Evolutionary conservation across 1,140 invertebrate genomes (phyloP).

Genomic region (Saccostrea cuccullata): DNA sequence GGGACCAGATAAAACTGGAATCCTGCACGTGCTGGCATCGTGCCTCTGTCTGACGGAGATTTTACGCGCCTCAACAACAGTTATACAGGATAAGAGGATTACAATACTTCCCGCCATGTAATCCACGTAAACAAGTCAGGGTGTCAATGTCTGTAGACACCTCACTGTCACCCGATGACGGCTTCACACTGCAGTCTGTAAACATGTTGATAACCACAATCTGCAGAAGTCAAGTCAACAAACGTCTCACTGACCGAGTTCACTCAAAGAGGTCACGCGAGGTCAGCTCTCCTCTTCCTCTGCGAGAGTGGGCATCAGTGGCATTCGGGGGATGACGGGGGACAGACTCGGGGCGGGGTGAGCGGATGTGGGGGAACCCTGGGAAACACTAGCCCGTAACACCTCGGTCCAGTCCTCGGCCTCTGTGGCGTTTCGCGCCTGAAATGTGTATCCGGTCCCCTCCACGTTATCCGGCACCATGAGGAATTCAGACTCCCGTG

Average conservation of each 20-base stretch:
- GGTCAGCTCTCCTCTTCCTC: slow-evolving; percentile 43
- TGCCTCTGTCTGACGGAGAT: not conserved
- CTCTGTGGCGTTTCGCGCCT: not conserved
- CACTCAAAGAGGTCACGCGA: not conserved
- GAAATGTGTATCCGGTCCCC: slow-evolving; percentile 45
- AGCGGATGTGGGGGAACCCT: slow-evolving; percentile 37
- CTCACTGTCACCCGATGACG: not conserved
- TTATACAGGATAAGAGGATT: not conserved
- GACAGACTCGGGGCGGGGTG: slow-evolving; percentile 30
- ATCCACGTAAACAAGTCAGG: not conserved
- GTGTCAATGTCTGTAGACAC: not conserved
- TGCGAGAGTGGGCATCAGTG: slow-evolving; percentile 43
- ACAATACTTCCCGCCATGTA: not conserved
- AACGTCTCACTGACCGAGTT: not conserved
- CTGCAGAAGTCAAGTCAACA: not conserved
- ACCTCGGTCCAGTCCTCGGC: slow-evolving; percentile 42
- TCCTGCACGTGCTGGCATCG: not conserved
- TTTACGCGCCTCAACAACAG: not conserved
- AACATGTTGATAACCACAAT: not conserved
- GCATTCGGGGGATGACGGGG: slow-evolving; percentile 36
- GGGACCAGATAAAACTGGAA: not conserved
- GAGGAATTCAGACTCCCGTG: slow-evolving; percentile 33
- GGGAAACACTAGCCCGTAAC: not conserved
- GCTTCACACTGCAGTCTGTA: not conserved
- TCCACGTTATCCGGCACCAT: slow-evolving; percentile 49